These are phyloP conservation scores for Dromococcyx pavoninus DNA, from an alignment of 2,797 vertebrate species.

Conservation along the genomic window DNA sequence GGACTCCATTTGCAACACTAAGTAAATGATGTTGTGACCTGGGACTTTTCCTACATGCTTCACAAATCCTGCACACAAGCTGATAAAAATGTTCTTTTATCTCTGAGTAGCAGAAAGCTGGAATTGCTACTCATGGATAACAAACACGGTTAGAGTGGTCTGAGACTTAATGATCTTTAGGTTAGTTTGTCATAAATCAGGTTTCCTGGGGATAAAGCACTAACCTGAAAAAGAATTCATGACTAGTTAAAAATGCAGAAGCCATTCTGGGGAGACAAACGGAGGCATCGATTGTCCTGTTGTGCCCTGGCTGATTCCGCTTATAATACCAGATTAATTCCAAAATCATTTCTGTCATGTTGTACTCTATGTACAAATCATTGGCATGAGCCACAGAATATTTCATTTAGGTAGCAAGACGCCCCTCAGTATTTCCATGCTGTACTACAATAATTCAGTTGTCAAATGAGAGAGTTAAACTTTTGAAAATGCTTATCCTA, in stretches of 20 bases:
- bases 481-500: neutral
- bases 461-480: neutral
- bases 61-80: neutral
- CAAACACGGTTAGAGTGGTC: neutral
- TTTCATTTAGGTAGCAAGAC: neutral
- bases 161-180: neutral
- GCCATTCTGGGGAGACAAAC: neutral
- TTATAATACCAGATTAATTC: neutral
- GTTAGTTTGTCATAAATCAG: neutral
- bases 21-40: neutral
- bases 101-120: neutral
- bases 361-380: neutral
- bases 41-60: neutral
- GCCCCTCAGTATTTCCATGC: neutral
- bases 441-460: neutral
- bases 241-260: neutral
- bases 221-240: neutral
- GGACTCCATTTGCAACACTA: neutral
- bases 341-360: neutral
- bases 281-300: neutral
- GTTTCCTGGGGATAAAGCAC: neutral
- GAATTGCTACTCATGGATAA: neutral
- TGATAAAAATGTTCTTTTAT: conserved; percentile 38
- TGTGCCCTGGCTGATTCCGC: neutral
- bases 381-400: neutral